A percentile compares a stretch with the other conserved stretches of the same genome.
Evolutionary conservation across 1,140 invertebrate genomes (phyloP).

Genomic region (Eurytemora carolleeae): DNA sequence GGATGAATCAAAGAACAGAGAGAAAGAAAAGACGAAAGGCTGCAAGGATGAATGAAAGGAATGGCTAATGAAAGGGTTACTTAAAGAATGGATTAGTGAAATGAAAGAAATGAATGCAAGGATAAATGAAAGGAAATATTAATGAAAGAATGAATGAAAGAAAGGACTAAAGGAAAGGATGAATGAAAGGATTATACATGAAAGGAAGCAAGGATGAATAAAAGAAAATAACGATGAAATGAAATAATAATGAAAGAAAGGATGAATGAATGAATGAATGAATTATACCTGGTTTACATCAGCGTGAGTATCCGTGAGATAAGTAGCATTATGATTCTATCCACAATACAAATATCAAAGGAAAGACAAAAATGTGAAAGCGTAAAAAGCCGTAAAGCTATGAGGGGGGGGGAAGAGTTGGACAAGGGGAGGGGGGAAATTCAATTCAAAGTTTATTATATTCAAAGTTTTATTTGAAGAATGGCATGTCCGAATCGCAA

Average conservation of each 20-base stretch:
- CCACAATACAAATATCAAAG: background rate
- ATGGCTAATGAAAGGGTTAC: conserved; percentile 5
- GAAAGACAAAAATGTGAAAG: background rate
- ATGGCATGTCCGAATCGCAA: background rate
- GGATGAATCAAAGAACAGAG: conserved; percentile 3
- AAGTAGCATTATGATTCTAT: conserved; percentile 30
- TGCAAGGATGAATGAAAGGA: conserved; percentile 18
- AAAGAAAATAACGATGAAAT: background rate
- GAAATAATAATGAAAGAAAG: background rate
- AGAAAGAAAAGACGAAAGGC: background rate
- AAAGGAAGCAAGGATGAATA: background rate
- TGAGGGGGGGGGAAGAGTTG: too few relatives aligned
- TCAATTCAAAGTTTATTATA: background rate
- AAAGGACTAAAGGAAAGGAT: background rate
- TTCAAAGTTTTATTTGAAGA: background rate
- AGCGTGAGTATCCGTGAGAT: conserved; percentile 72
- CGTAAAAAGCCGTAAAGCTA: background rate
- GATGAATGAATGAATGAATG: background rate
- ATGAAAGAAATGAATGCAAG: background rate
- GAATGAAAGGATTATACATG: background rate
- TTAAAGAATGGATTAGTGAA: conserved; percentile 2
- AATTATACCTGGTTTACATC: conserved; percentile 31
- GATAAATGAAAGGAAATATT: background rate
- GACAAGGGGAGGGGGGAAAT: too few relatives aligned
- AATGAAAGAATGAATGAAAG: background rate